Conservation (phyloP, 2,797 vertebrate species). For the Anisognathus igniventris region DNA sequence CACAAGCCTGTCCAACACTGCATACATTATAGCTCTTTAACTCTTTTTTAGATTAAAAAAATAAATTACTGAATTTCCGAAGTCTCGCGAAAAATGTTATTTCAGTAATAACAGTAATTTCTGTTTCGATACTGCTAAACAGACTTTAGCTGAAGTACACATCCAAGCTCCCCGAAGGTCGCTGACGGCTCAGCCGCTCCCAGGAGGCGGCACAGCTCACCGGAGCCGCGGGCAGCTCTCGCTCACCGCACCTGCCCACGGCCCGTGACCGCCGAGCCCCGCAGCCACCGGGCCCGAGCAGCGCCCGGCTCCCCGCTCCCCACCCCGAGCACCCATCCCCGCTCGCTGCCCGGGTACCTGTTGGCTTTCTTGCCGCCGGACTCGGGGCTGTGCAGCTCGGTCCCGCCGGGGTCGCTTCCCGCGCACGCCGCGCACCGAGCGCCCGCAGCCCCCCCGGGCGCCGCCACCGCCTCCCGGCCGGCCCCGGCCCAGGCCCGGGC, state of each 20-base stretch:
- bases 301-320: not conserved
- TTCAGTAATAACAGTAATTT: not conserved
- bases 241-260: not conserved
- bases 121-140: accelerated
- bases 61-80: not conserved
- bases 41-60: too few species aligned
- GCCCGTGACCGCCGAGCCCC: not conserved
- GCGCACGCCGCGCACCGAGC: not conserved
- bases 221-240: not conserved
- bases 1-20: not conserved
- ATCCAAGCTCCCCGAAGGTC: too few species aligned
- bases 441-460: not conserved
- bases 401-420: not conserved
- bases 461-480: not conserved
- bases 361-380: not conserved
- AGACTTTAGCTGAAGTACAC: too few species aligned
- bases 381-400: not conserved
- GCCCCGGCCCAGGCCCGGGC: not conserved
- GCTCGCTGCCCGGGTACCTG: not conserved
- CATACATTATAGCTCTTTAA: accelerated
- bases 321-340: not conserved
- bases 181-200: not conserved
- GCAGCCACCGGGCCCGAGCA: not conserved
- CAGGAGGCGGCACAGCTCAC: not conserved
- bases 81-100: accelerated